A percentile compares a stretch with the other conserved stretches of the same genome.
Evolutionary conservation across 2,888 invertebrate genomes (phyloP).

Genomic region (Crepidodera aurea): DNA sequence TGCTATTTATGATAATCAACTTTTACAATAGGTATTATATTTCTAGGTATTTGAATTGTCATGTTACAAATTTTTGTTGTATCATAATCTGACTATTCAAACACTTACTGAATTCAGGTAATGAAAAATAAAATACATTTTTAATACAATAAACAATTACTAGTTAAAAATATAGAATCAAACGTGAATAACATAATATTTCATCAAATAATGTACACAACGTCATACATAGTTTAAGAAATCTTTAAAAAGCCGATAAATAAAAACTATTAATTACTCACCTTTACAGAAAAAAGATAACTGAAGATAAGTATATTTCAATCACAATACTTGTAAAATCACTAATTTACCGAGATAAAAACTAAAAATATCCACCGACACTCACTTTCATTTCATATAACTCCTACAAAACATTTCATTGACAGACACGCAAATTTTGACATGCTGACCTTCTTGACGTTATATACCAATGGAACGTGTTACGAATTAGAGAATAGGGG

Average conservation of each 20-base stretch:
- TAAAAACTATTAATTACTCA: constrained; percentile 4
- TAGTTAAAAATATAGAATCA: too few relatives aligned
- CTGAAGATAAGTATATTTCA: constrained; percentile 4
- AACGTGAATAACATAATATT: too few relatives aligned
- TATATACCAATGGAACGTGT: constrained; percentile 4
- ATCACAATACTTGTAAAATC: background rate
- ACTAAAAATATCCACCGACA: constrained; percentile 7
- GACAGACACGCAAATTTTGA: constrained; percentile 17
- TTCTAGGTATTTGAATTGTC: constrained; percentile 1
- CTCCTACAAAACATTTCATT: constrained; percentile 14
- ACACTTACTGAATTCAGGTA: too few relatives aligned
- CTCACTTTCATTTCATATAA: constrained; percentile 7
- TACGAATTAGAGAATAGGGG: constrained; percentile 5
- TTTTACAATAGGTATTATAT: background rate
- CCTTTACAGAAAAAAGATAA: background rate
- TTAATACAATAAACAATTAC: too few relatives aligned
- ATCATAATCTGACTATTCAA: too few relatives aligned
- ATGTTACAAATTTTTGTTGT: background rate
- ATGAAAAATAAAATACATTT: too few relatives aligned
- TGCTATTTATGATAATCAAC: constrained; percentile 6
- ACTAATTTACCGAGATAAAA: background rate
- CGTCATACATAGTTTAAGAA: background rate
- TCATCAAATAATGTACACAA: background rate
- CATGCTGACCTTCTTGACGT: constrained; percentile 24
- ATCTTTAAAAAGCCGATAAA: constrained; percentile 12